Evolutionary conservation across 53 echinoderm and acorn worm genomes (phyloP).

Genomic region (Henricia sp.): DNA sequence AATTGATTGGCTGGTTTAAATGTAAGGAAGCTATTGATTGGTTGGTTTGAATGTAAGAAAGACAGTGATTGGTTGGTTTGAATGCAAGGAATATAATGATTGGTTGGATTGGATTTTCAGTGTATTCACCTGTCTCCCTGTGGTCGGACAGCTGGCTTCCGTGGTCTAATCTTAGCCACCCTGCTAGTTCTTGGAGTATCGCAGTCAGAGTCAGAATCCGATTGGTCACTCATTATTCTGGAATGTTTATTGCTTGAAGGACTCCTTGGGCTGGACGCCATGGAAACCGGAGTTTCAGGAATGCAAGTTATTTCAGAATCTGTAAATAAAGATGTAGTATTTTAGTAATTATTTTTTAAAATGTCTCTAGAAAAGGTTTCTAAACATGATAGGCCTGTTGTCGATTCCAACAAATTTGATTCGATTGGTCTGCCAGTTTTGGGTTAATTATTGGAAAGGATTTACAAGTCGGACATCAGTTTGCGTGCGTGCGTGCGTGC

Average conservation of each 20-base stretch:
- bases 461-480: too few species aligned
- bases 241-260: background rate
- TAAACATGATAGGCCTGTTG: background rate
- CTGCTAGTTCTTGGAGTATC: slow-evolving; percentile 32
- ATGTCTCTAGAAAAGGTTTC: too few species aligned
- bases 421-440: too few species aligned
- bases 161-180: background rate
- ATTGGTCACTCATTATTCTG: background rate
- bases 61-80: too few species aligned
- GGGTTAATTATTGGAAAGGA: too few species aligned
- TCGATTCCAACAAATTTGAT: too few species aligned
- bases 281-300: slow-evolving; percentile 90
- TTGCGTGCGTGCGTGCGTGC: too few species aligned
- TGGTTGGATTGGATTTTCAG: too few species aligned
- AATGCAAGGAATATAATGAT: too few species aligned
- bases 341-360: background rate
- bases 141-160: slow-evolving; percentile 5
- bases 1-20: too few species aligned
- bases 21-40: too few species aligned
- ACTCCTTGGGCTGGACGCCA: slow-evolving; percentile 61
- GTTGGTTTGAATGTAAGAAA: too few species aligned
- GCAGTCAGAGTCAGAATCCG: slow-evolving; percentile 2
- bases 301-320: slow-evolving; percentile 73
- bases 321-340: background rate
- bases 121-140: slow-evolving; percentile 22